Evolutionary conservation across 2,113 vertebrate genomes (phyloP).

Genomic region (Corythoichthys intestinalis): DNA sequence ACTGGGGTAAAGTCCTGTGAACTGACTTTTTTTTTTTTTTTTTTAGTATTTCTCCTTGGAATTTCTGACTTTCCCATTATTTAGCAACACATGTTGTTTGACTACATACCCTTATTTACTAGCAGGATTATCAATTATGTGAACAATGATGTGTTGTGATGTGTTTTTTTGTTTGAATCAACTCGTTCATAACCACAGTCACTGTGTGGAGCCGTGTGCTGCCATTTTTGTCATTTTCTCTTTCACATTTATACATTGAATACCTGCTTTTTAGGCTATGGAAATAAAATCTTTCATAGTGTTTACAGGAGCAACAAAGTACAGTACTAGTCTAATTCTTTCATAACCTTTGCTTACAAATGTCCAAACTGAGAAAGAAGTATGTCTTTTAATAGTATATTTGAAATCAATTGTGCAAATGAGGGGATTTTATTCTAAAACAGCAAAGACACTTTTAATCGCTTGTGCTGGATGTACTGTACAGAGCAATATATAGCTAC

Average conservation of each 20-base stretch:
- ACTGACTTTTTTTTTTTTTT: constrained; percentile 43
- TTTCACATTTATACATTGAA: constrained; percentile 44
- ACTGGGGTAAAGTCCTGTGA: constrained; percentile 46
- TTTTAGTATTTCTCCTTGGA: constrained; percentile 27
- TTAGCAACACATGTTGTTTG: constrained; percentile 20
- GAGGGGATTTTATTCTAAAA: background rate
- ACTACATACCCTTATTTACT: constrained; percentile 15
- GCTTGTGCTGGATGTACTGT: background rate
- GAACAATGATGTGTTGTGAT: constrained; percentile 3
- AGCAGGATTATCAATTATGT: constrained; percentile 16
- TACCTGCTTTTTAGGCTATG: constrained; percentile 54
- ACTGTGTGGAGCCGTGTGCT: constrained; percentile 36
- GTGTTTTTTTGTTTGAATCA: constrained; percentile 18
- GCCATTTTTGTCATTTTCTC: constrained; percentile 20
- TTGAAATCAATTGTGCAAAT: background rate
- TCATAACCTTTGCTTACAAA: background rate
- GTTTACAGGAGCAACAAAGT: constrained; percentile 37
- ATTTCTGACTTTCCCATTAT: constrained; percentile 31
- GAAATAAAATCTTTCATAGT: constrained; percentile 53
- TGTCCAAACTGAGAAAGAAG: background rate
- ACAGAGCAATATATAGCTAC: background rate
- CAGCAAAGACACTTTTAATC: background rate
- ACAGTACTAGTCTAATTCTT: background rate
- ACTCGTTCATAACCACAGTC: constrained; percentile 31
- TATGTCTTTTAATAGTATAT: background rate